Evolutionary conservation across 2,113 vertebrate species (phyloP), one percentile per base, ranked within the genome.

Genomic region (Prionailurus bengalensis): DNA sequence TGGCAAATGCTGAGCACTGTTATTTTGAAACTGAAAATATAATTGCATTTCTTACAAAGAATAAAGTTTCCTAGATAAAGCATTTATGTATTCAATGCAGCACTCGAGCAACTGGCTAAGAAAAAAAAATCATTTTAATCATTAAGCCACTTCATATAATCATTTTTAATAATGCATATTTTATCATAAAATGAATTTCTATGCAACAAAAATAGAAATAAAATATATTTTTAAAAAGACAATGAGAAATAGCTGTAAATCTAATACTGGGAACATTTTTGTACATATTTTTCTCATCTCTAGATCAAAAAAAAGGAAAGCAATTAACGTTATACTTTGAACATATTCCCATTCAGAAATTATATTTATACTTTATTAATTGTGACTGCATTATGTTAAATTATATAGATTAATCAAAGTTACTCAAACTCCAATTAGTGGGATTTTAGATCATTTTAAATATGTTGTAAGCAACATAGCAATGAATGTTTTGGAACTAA

Each of bases 41-140:
- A 92, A 80, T 83, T 89, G 7, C 45, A 33, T 94, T 94, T 90
- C 27, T 90, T 87, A 91, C 58, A 80, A 91, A 88, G 33, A 66
- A 81, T 39, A 88, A 94, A 97, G 29, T n/a, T 82, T 80, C 68
- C 19, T 81, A 84, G 16, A 79, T 73, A 70, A 68, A 92, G 13
- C 5, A 68, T 21, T 53, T 86, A 61, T 17, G 2, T 31, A 29
- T 33, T 90, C 92, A 85, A 53, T 68, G 42, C 2, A 88, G 15
- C 10, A 33, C 12, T 89, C 58, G 17, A 97, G n/a, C 19, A 86
- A 71, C 25, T 76, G 16, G 14, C 51, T 85, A 61, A 45, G 45
- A 48, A 78, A 89, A 84, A 84, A 71, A 1, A 55, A 88, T 82
- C 15, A 78, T 39, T 95, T 79, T 33, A 84, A 53, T 91, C 5